Conservation (phyloP, 2,888 invertebrate species). For the Pycnomerus fuliginosus region DNA sequence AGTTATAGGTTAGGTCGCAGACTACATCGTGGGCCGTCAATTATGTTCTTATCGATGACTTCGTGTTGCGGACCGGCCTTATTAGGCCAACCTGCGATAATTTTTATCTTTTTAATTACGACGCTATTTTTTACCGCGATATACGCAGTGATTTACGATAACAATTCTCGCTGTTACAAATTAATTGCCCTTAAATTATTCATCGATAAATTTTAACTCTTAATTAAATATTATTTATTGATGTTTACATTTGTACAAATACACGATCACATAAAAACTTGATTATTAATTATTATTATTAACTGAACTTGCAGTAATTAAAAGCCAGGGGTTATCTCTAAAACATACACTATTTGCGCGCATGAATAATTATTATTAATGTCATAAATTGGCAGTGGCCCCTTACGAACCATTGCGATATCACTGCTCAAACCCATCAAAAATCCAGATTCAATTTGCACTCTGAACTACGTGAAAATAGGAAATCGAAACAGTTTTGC, state of each 20-base stretch:
- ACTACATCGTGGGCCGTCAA: not conserved
- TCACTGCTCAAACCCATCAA: too few relatives aligned
- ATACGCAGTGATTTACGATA: too few relatives aligned
- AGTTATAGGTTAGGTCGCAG: slow-evolving; percentile 29
- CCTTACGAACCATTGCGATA: too few relatives aligned
- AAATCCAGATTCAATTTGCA: too few relatives aligned
- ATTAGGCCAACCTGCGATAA: too few relatives aligned
- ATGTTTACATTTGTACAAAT: slow-evolving; percentile 21
- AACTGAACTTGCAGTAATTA: slow-evolving; percentile 21
- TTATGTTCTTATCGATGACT: slow-evolving; percentile 1
- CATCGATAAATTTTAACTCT: slow-evolving; percentile 26
- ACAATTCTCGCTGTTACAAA: too few relatives aligned
- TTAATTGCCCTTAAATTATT: slow-evolving; percentile 27
- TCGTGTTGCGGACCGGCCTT: not conserved
- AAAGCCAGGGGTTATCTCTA: slow-evolving; percentile 22
- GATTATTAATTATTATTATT: slow-evolving; percentile 24
- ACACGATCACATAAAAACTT: slow-evolving; percentile 22
- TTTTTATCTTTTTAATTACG: too few relatives aligned
- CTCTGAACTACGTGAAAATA: too few relatives aligned
- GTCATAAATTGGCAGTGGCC: too few relatives aligned
- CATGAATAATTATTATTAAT: too few relatives aligned
- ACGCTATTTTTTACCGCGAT: too few relatives aligned
- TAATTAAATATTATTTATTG: slow-evolving; percentile 30
- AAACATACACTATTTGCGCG: slow-evolving; percentile 18
- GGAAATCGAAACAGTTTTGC: too few relatives aligned